Base-by-base conservation (phyloP, 2,888 invertebrate species). In the Tipula vernalis region DNA sequence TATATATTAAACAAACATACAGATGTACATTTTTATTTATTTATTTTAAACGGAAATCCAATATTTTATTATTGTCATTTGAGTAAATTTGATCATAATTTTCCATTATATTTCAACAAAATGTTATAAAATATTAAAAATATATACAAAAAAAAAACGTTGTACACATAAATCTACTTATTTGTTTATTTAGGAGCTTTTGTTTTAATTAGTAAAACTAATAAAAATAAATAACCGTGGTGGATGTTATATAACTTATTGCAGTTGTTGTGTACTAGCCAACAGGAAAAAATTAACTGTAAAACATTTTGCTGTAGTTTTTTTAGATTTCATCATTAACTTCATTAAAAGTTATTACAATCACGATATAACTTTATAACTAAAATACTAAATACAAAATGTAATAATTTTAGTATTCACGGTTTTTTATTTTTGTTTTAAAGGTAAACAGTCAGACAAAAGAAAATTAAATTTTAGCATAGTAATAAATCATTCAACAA, bases 21-120 rank as follows among this genome's bases (percentile, higher is more conserved):
- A 57, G 1, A 28, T 28, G n/a, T 71, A 71, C 5, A 71, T 18
- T 8, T 57, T 18, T 28, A 71, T 71, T 71, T 71, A 71, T 71
- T 71, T 71, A 71, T 71, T 71, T 71, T 71, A 71, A 71, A 71
- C 71, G 71, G 71, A 71, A 71, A 71, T 71, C 28, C 28, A 71
- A 71, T 71, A 71, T 28, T 28, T 71, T 71, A 71, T 28, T 71
- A 71, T 71, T 71, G 71, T 71, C 71, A 71, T 71, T 28, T 71
- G 71, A 71, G 71, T 71, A 71, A 71, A 71, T 71, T 71, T 71
- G 71, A 71, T 71, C 71, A 71, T 71, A 71, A 71, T 71, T 71
- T 71, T 71, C 71, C 71, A 71, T 71, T 71, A 71, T 71, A 28
- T 71, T 71, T 71, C 28, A 71, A 71, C 71, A 71, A 71, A 71